A percentile compares a stretch with the other conserved stretches of the same genome.
These are phyloP conservation scores for Rutpela maculata DNA, from an alignment of 2,888 invertebrate genomes.

Conservation along the genomic window DNA sequence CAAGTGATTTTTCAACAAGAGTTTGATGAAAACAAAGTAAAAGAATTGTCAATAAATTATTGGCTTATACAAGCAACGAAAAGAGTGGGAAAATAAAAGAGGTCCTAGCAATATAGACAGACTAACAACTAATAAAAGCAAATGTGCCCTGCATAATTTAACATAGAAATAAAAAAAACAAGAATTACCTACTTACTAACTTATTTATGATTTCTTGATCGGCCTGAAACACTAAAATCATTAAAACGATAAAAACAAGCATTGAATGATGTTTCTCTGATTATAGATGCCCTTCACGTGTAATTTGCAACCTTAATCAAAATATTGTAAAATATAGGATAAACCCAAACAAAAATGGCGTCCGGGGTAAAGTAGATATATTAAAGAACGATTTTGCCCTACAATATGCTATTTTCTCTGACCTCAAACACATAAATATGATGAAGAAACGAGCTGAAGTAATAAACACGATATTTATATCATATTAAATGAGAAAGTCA, in stretches of 20 bases:
- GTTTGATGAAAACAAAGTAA: neutral
- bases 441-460: neutral
- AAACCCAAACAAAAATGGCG: slow-evolving; percentile 2
- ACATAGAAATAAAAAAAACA: neutral
- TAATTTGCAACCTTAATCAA: neutral
- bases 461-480: neutral
- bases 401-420: neutral
- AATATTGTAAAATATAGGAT: neutral
- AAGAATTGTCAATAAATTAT: neutral
- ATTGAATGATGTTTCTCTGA: neutral
- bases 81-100: neutral
- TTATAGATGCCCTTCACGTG: neutral
- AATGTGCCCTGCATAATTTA: neutral
- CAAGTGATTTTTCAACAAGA: neutral
- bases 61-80: neutral
- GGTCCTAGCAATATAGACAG: neutral
- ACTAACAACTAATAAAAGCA: neutral
- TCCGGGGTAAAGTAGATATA: neutral
- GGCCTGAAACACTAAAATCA: neutral
- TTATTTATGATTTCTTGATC: neutral
- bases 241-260: neutral
- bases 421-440: neutral
- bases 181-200: neutral
- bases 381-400: neutral
- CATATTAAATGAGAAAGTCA: slow-evolving; percentile 6